Evolutionary conservation across 2,797 vertebrate species (phyloP), one percentile per base, ranked within the genome.

Genomic region (Mycteria americana): DNA sequence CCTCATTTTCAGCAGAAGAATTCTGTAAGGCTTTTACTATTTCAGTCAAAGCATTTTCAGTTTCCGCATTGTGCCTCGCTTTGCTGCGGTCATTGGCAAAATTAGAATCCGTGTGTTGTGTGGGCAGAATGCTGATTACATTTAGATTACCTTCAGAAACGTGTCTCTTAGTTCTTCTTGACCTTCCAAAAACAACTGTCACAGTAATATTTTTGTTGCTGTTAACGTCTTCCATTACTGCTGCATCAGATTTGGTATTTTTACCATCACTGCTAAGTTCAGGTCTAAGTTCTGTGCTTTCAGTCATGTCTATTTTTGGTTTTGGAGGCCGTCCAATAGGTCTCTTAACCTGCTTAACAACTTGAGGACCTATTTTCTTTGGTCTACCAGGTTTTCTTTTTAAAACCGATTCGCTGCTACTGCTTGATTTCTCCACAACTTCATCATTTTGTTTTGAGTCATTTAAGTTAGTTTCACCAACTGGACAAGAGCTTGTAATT

Each of bases 261-360:
- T 96, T 97, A 91, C 93, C 90, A 73, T 67, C 57, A 24, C 69
- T 75, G 79, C 96, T 92, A 54, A 95, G 63, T 48, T 97, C 96
- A 50, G 68, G 94, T 80, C 91, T 97, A 79, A 39, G 41, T 81
- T 94, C 82, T 63, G 88, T 81, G 72, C 95, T 80, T 95, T 97
- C 96, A 70, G 85, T 89, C 77, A 97, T 62, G 18, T 94, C 91
- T 67, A 83, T 62, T 96, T 98, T 99, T 85, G 98, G 98, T 96
- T 99, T 99, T 62, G 98, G 99, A 83, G 99, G 99, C 94, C 99
- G 98, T 63, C 99, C 99, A 96, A 99, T 99, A n/a, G 99, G 99
- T 81, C 99, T 98, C 96, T 99, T 99, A 43, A 97, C 98, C 96
- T 98, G 99, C 94, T 99, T 99, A 88, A 99, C 98, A 88, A 99